These are phyloP conservation scores for Anthonomus grandis DNA, from an alignment of 1,140 invertebrate genomes.

Conservation along the genomic window DNA sequence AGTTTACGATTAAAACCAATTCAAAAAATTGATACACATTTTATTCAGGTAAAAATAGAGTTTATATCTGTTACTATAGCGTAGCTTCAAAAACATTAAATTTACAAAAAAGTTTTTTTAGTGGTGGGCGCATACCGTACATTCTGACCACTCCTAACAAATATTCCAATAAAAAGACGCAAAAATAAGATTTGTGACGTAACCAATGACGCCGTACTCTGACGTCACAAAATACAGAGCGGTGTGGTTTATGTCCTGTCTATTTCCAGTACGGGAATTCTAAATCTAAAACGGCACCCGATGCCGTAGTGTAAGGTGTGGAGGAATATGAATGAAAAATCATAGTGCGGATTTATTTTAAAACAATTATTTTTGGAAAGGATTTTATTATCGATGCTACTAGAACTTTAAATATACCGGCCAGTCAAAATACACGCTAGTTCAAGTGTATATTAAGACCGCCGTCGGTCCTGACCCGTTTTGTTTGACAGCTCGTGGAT, in stretches of 20 bases:
- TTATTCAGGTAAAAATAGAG: no score
- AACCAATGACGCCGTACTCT: neutral
- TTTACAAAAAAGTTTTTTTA: no score
- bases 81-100: no score
- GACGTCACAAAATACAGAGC: slow-evolving; percentile 5
- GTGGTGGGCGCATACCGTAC: no score
- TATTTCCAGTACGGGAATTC: slow-evolving; percentile 18
- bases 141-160: no score
- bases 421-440: slow-evolving; percentile 20
- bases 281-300: slow-evolving; percentile 16
- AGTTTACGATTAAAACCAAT: no score
- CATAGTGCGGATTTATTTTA: slow-evolving; percentile 27
- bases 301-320: slow-evolving; percentile 28
- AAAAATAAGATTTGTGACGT: slow-evolving; percentile 2
- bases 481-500: slow-evolving; percentile 5
- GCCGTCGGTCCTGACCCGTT: no score
- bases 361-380: slow-evolving; percentile 30
- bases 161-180: no score
- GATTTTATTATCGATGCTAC: slow-evolving; percentile 29
- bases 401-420: slow-evolving; percentile 25
- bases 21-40: no score
- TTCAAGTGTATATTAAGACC: slow-evolving; percentile 15
- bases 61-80: no score
- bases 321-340: slow-evolving; percentile 30
- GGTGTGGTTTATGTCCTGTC: slow-evolving; percentile 13